Conservation (phyloP, 2,797 vertebrate species). For the Falco cherrug region DNA sequence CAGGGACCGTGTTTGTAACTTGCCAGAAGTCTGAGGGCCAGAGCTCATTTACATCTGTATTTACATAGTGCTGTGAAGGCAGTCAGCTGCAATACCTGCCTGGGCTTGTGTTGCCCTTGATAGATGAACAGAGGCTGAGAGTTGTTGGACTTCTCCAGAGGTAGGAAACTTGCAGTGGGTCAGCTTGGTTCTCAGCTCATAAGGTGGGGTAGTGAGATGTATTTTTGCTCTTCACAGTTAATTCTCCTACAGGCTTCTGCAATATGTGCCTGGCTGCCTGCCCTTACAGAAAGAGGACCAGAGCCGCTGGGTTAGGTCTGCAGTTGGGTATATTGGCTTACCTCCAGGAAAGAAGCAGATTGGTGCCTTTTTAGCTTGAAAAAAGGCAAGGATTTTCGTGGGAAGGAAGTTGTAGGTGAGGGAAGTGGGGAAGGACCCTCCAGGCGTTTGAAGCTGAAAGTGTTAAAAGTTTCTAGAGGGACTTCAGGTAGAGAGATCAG, state of each 20-base stretch:
- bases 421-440: background rate
- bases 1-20: background rate
- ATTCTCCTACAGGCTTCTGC: background rate
- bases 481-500: background rate
- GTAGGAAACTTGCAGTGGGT: background rate
- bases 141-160: background rate
- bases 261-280: background rate
- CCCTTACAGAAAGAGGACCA: background rate
- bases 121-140: background rate
- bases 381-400: background rate
- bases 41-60: constrained; percentile 7
- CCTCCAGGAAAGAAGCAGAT: background rate
- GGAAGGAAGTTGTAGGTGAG: background rate
- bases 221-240: background rate
- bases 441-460: background rate
- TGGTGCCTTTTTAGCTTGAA: background rate
- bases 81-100: background rate
- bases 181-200: background rate
- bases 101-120: background rate
- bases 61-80: constrained; percentile 44
- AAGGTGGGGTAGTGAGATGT: background rate
- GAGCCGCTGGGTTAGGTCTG: background rate
- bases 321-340: background rate
- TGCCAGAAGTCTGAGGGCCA: background rate
- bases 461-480: background rate